Evolutionary conservation across 2,113 vertebrate genomes (phyloP).

Genomic region (Calcarius ornatus): DNA sequence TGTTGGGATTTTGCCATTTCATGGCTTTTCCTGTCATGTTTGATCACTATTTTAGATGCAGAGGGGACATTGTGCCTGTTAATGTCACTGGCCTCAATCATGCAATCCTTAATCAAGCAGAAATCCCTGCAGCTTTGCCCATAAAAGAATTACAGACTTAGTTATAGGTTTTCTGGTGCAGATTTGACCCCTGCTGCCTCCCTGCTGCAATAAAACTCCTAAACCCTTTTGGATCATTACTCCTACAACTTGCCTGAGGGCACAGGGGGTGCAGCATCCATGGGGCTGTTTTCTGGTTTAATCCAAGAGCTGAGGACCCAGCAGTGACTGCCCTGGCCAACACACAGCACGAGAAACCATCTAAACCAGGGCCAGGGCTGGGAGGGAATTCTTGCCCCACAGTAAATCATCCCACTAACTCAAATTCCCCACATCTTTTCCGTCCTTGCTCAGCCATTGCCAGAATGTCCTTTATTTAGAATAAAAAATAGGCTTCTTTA

Average conservation of each 20-base stretch:
- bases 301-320: background rate
- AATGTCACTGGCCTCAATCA: constrained; percentile 55
- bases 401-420: background rate
- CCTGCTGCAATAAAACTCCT: background rate
- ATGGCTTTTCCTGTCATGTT: background rate
- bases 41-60: constrained; percentile 19
- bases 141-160: constrained; percentile 13
- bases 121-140: constrained; percentile 49
- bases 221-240: constrained; percentile 35
- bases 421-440: background rate
- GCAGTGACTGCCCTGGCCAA: background rate
- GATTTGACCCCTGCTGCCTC: constrained; percentile 40
- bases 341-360: background rate
- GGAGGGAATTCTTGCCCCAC: background rate
- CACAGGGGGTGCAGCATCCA: background rate
- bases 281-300: background rate
- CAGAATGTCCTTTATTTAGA: background rate
- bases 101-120: constrained; percentile 40
- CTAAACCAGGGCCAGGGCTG: background rate
- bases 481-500: background rate
- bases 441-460: background rate
- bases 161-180: constrained; percentile 22
- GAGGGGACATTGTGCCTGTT: constrained; percentile 6
- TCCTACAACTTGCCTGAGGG: background rate
- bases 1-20: background rate